Percentiles rank a stretch among this genome's conserved stretches.
phyloP scores from a whole-genome alignment of 2,113 vertebrate genomes.

The Gracilinanus agilis region DNA sequence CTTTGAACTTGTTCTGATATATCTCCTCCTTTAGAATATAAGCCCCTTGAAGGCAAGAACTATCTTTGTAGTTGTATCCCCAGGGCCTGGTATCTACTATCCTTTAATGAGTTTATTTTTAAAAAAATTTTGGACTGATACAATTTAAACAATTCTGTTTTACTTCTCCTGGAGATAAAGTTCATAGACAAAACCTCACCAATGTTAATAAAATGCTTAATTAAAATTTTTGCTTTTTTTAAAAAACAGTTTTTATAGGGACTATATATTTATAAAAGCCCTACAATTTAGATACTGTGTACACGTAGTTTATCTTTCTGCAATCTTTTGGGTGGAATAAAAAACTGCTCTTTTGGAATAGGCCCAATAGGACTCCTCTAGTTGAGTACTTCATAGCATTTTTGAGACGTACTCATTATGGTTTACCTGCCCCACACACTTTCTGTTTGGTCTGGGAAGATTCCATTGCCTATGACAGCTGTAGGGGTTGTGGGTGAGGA shows the following conservation, averaged over 20 bases:
- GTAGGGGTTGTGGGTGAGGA: neutral
- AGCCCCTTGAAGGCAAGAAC: neutral
- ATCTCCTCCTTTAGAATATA: neutral
- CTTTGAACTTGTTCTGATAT: neutral
- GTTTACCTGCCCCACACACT: neutral
- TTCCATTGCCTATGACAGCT: neutral
- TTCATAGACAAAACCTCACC: neutral
- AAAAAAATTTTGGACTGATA: neutral
- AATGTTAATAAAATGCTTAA: neutral
- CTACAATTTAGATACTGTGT: neutral
- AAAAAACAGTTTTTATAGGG: neutral
- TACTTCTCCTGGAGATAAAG: neutral
- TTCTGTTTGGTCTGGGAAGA: neutral
- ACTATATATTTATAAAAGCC: neutral
- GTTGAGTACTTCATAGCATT: neutral
- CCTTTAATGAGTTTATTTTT: neutral
- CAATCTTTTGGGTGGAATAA: neutral
- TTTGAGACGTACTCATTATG: neutral
- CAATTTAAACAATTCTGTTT: neutral
- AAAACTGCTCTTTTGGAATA: neutral
- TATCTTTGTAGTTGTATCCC: neutral
- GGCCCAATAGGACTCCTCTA: neutral
- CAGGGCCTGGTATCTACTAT: neutral
- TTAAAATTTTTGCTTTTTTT: neutral
- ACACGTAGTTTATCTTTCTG: neutral